phyloP scores from a whole-genome alignment of 1,140 invertebrate species.

The Phocides pigmalion region DNA sequence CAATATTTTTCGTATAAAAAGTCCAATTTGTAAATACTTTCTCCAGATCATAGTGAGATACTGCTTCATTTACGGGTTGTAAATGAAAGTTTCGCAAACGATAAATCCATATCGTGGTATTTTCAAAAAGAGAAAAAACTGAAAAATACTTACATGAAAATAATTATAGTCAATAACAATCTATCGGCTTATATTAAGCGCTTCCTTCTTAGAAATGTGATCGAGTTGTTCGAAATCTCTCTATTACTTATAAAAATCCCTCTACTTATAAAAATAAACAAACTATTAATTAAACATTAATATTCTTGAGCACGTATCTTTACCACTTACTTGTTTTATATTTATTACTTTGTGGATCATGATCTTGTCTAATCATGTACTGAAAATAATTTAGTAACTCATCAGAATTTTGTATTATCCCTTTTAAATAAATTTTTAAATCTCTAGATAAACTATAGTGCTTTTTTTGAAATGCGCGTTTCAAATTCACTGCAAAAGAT shows the following conservation, averaged over 20 bases:
- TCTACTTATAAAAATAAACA: too few relatives aligned
- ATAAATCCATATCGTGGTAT: conserved; percentile 34
- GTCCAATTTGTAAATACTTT: conserved; percentile 23
- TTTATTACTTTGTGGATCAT: conserved; percentile 9
- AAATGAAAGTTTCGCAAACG: conserved; percentile 14
- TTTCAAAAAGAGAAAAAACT: conserved; percentile 42
- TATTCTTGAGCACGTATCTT: too few relatives aligned
- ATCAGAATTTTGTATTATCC: conserved; percentile 25
- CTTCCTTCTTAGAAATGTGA: too few relatives aligned
- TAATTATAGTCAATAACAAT: background rate
- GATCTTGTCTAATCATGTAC: conserved; percentile 21
- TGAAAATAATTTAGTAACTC: conserved; percentile 35
- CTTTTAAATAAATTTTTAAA: conserved; percentile 16
- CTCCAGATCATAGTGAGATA: background rate
- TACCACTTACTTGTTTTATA: conserved; percentile 24
- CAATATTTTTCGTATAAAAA: conserved; percentile 34
- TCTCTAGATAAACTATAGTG: background rate
- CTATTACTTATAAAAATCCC: too few relatives aligned
- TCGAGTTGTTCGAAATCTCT: too few relatives aligned
- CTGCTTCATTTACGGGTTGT: too few relatives aligned
- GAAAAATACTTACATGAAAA: conserved; percentile 16
- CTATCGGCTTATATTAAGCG: too few relatives aligned
- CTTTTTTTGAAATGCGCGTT: conserved; percentile 32
- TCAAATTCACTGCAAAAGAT: conserved; percentile 48
- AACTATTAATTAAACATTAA: too few relatives aligned